phyloP scores from a whole-genome alignment of 1,140 invertebrate species.

The Phthorimaea operculella region DNA sequence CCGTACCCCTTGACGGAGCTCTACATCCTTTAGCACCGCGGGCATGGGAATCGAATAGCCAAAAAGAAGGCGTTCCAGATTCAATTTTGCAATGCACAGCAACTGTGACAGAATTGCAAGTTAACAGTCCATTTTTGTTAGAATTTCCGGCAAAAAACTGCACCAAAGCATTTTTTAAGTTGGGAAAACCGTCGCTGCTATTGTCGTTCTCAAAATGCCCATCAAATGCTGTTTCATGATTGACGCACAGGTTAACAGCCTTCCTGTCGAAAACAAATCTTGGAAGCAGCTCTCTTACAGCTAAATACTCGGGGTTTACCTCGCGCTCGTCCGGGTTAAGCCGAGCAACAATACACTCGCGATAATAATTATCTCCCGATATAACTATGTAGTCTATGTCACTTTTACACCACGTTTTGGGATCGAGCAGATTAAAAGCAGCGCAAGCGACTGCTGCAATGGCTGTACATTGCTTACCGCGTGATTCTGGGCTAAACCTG shows the following conservation, averaged over 20 bases:
- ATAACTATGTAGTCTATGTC: constrained; percentile 6
- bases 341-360: constrained; percentile 1
- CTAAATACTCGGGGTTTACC: constrained; percentile 4
- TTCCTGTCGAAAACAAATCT: neutral
- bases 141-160: constrained; percentile 1
- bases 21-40: constrained; percentile 6
- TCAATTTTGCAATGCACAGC: constrained; percentile 7
- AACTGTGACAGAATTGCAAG: constrained; percentile 4
- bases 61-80: no score
- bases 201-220: neutral
- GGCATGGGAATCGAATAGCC: constrained; percentile 7
- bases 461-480: neutral
- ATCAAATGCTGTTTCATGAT: neutral
- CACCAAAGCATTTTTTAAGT: neutral
- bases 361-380: neutral
- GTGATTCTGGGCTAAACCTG: neutral
- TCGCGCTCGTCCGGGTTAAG: constrained; percentile 5
- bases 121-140: constrained; percentile 7
- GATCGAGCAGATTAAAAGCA: no score
- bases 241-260: no score
- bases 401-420: constrained; percentile 5
- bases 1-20: neutral
- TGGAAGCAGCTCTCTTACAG: neutral
- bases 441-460: constrained; percentile 5
- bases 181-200: neutral